phyloP scores from a whole-genome alignment of 2,113 vertebrate species.

The Corvus moneduloides region DNA sequence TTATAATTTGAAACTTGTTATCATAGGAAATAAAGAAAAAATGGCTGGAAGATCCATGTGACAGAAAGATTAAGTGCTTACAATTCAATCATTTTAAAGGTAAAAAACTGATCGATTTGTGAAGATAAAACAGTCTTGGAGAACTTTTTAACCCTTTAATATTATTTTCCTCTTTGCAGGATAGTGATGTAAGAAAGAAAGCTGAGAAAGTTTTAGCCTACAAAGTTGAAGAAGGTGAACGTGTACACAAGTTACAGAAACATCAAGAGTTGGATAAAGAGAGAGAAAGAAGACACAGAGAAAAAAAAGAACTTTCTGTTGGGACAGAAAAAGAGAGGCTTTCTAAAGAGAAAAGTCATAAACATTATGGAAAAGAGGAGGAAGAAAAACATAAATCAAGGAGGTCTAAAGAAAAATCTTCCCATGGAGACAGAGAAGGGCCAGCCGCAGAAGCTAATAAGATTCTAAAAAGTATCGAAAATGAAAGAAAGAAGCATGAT shows the following conservation, averaged over 20 bases:
- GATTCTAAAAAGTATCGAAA: constrained; percentile 5
- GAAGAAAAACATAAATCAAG: constrained; percentile 47
- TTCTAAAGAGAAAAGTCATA: constrained; percentile 26
- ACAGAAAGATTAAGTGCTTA: neutral
- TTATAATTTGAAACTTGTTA: neutral
- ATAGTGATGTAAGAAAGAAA: constrained; percentile 23
- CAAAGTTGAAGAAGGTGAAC: constrained; percentile 31
- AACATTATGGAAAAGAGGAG: neutral
- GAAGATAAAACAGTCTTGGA: neutral
- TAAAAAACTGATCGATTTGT: neutral
- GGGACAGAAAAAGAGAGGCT: constrained; percentile 42
- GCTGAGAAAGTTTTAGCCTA: constrained; percentile 46
- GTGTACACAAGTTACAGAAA: constrained; percentile 15
- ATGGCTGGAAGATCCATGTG: neutral
- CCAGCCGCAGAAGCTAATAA: constrained; percentile 41
- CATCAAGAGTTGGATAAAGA: constrained; percentile 50
- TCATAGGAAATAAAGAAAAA: neutral
- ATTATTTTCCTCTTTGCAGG: constrained; percentile 4
- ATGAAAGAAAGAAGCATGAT: constrained; percentile 1
- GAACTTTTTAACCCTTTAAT: neutral
- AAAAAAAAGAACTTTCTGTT: constrained; percentile 43
- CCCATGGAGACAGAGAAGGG: constrained; percentile 13
- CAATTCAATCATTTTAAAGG: neutral
- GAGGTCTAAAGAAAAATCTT: constrained; percentile 49
- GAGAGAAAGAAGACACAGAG: constrained; percentile 49